These are phyloP conservation scores for Toxonevra muliebris DNA, from an alignment of 2,888 invertebrate genomes.

Conservation along the genomic window DNA sequence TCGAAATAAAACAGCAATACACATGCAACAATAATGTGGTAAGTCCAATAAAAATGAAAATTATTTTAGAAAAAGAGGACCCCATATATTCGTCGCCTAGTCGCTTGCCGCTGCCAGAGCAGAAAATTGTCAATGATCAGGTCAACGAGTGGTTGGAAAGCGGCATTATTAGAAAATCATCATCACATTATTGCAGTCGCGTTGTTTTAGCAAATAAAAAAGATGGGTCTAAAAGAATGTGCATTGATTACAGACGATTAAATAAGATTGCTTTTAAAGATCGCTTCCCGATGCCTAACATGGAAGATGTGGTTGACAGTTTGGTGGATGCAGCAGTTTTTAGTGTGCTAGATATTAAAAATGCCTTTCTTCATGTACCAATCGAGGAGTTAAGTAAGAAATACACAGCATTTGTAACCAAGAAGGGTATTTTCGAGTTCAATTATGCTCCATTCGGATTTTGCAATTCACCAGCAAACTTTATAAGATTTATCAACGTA, in stretches of 20 bases:
- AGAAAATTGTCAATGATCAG: background rate
- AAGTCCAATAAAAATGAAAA: background rate
- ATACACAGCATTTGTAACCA: slow-evolving; percentile 19
- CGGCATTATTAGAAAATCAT: background rate
- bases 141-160: background rate
- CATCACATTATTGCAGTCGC: slow-evolving; percentile 1
- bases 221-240: background rate
- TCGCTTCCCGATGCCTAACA: background rate
- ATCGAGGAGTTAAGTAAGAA: background rate
- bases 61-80: background rate
- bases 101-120: background rate
- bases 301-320: background rate
- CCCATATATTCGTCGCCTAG: slow-evolving; percentile 1
- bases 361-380: background rate
- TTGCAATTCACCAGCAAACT: slow-evolving; percentile 27
- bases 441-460: slow-evolving; percentile 31
- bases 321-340: background rate
- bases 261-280: background rate
- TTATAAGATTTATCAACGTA: slow-evolving; percentile 29
- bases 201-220: slow-evolving; percentile 6
- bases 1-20: no score
- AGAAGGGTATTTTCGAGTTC: slow-evolving; percentile 27
- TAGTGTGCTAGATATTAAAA: background rate
- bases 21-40: no score
- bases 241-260: background rate